phyloP scores from a whole-genome alignment of 2,888 invertebrate genomes.

The Lysandra coridon region DNA sequence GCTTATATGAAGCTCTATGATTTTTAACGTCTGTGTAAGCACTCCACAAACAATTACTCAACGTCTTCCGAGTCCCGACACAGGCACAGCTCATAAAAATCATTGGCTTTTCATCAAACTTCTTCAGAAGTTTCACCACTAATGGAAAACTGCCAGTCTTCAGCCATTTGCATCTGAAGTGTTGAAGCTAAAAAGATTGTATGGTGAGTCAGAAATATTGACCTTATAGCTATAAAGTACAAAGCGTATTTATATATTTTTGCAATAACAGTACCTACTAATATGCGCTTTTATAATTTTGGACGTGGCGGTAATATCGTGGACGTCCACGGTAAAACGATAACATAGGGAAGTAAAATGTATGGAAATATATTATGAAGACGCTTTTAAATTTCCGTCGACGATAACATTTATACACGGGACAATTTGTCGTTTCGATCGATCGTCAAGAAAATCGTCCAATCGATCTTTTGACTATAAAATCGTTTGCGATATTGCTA shows the following conservation, averaged over 20 bases:
- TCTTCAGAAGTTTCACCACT: constrained; percentile 6
- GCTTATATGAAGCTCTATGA: not conserved
- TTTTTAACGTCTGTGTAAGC: not conserved
- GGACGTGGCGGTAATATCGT: too few species aligned
- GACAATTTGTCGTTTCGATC: too few species aligned
- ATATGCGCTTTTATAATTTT: too few species aligned
- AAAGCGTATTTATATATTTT: not conserved
- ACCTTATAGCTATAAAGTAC: not conserved
- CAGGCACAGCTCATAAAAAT: constrained; percentile 13
- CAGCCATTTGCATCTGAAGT: constrained; percentile 27
- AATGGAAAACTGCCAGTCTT: constrained; percentile 28
- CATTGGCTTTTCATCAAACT: constrained; percentile 15
- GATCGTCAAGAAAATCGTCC: too few species aligned
- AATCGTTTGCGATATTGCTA: too few species aligned
- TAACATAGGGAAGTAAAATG: too few species aligned
- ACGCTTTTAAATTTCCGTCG: too few species aligned
- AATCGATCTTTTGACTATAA: too few species aligned
- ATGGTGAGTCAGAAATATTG: not conserved
- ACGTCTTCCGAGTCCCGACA: not conserved
- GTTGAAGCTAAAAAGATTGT: constrained; percentile 15
- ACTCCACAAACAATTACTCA: constrained; percentile 10
- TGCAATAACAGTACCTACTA: too few species aligned
- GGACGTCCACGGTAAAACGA: too few species aligned
- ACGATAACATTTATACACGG: too few species aligned
- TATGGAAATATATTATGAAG: too few species aligned